phyloP scores from a whole-genome alignment of 1,140 invertebrate genomes.

The Physella acuta region DNA sequence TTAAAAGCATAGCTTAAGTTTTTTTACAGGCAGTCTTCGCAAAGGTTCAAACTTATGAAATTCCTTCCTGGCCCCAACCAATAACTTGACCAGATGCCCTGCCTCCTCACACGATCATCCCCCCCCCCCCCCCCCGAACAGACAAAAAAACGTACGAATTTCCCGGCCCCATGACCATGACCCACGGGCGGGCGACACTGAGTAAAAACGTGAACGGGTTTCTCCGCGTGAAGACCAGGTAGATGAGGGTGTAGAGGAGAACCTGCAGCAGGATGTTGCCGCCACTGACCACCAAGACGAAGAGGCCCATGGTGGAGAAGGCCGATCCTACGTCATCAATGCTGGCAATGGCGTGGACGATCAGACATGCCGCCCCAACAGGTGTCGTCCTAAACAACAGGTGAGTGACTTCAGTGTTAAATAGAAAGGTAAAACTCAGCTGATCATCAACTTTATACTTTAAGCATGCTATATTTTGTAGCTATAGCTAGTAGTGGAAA shows the following conservation, averaged over 20 bases:
- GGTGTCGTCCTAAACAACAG: constrained; percentile 73
- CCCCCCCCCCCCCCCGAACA: neutral
- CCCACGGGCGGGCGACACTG: constrained; percentile 78
- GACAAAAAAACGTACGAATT: constrained; percentile 63
- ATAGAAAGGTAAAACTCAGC: too few relatives aligned
- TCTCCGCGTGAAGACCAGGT: constrained; percentile 78
- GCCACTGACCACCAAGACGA: constrained; percentile 79
- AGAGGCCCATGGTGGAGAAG: constrained; percentile 82
- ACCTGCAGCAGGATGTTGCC: constrained; percentile 87
- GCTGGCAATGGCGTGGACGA: constrained; percentile 84
- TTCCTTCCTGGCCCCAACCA: too few relatives aligned
- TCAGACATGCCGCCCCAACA: constrained; percentile 85
- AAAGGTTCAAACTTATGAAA: too few relatives aligned
- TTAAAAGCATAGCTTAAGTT: too few relatives aligned
- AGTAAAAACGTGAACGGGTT: constrained; percentile 88
- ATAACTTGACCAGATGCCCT: too few relatives aligned
- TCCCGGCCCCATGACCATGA: constrained; percentile 89
- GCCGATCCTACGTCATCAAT: constrained; percentile 79
- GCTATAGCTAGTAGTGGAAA: too few relatives aligned
- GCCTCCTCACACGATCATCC: neutral
- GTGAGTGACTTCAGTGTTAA: too few relatives aligned
- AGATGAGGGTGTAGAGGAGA: constrained; percentile 81
- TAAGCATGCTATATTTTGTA: too few relatives aligned
- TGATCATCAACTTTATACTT: too few relatives aligned
- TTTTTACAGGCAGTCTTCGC: too few relatives aligned